Evolutionary conservation across 2,888 invertebrate genomes (phyloP), one percentile per base, ranked within the genome.

Genomic region (Marasmarcha lunaedactyla): DNA sequence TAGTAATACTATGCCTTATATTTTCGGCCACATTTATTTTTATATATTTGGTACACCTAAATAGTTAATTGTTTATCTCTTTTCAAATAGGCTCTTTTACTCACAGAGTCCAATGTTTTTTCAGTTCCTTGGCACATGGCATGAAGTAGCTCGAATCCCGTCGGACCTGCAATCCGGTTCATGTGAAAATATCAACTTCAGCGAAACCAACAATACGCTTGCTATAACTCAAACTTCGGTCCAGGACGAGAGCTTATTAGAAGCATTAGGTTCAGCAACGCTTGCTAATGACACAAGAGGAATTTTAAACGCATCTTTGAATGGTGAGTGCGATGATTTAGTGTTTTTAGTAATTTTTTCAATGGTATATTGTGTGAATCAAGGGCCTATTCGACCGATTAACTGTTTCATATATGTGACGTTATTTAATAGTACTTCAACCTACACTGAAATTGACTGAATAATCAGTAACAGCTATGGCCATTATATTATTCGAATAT

Each of bases 111-210:
- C n/a, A n/a, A n/a, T n/a, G 2, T 30, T 33, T 30, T 47, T 51
- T 6, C 52, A 83, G 81, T 81, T 78, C 38, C n/a, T 53, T 2
- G 79, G 76, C 0, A 44, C 50, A 0, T 83, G 83, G 83, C 57
- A 69, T 37, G 79, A 81, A 51, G 47, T 65, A 1, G 57, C 70
- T 1, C 56, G 76, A 1, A 79, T 66, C 59, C 81, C 83, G 0
- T 74, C 76, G 2, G 62, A 61, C 10, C 41, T 71, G 0, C 71
- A 73, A 53, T 49, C 51, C 1, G 78, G 78, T 1, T 63, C 67
- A 41, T 83, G 83, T 41, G 51, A 57, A 0, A 44, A 56, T 9
- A 54, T 49, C 1, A 39, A 53, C 4, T 62, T 59, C 36, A 30
- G 20, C 0, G 6, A 49, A 0, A 46, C 38, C 14, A 40, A 46